Evolutionary conservation across 2,113 vertebrate genomes (phyloP).

Genomic region (Rattus rattus): DNA sequence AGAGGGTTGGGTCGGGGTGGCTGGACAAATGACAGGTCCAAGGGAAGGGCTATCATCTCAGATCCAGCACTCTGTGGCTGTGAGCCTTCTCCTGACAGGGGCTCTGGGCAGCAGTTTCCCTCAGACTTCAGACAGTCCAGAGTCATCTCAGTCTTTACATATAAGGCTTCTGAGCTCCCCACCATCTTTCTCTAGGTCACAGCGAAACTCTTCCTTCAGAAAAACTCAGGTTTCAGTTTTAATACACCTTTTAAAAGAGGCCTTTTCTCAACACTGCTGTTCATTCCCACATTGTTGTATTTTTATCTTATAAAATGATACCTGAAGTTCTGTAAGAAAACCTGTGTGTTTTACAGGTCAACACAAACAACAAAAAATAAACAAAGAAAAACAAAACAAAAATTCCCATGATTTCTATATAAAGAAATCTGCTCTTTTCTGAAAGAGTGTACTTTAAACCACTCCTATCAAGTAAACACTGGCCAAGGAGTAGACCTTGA

Average conservation of each 20-base stretch:
- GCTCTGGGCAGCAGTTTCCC: fast-evolving
- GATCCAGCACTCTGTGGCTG: fast-evolving
- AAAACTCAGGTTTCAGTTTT: not conserved
- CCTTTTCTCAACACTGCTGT: not conserved
- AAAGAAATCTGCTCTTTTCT: not conserved
- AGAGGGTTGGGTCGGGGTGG: no score
- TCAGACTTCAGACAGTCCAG: not conserved
- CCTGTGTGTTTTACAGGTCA: not conserved
- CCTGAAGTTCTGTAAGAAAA: not conserved
- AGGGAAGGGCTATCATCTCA: not conserved
- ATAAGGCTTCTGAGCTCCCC: not conserved
- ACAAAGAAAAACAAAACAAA: not conserved
- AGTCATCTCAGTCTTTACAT: not conserved
- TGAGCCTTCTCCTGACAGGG: not conserved
- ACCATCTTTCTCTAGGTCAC: not conserved
- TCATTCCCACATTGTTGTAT: fast-evolving
- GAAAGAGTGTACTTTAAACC: not conserved
- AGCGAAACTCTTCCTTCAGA: not conserved
- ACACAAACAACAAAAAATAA: not conserved
- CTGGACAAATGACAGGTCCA: not conserved
- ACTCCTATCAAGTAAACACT: not conserved
- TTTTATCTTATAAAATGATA: not conserved
- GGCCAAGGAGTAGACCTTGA: not conserved
- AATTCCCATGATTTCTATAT: not conserved
- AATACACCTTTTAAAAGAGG: not conserved